Conservation (phyloP, 2,888 invertebrate genomes). For the Hirudinaria manillensis region DNA sequence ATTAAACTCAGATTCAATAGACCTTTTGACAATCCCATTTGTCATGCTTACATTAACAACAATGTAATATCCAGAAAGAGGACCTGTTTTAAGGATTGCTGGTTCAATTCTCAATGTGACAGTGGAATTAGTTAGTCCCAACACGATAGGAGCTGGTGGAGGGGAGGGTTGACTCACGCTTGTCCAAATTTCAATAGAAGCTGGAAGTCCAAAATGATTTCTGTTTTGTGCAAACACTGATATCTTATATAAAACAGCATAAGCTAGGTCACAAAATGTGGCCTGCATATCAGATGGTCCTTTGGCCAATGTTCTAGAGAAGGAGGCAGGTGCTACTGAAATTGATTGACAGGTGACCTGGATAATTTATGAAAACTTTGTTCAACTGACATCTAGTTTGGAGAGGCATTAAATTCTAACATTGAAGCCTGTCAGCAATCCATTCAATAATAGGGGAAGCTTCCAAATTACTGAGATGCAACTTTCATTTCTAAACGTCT, state of each 20-base stretch:
- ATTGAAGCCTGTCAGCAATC: slow-evolving; percentile 54
- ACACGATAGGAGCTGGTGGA: slow-evolving; percentile 65
- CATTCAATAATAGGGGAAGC: slow-evolving; percentile 56
- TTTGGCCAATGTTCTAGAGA: neutral
- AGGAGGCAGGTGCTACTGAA: neutral
- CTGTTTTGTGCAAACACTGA: slow-evolving; percentile 35
- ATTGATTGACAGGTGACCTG: slow-evolving; percentile 8
- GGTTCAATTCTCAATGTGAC: slow-evolving; percentile 66
- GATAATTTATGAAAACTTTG: neutral
- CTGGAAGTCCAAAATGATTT: slow-evolving; percentile 59
- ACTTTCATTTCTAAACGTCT: slow-evolving; percentile 63
- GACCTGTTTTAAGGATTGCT: slow-evolving; percentile 71
- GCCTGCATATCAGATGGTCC: neutral
- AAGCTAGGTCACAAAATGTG: slow-evolving; percentile 60
- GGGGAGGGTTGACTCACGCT: slow-evolving; percentile 65
- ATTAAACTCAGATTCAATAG: neutral
- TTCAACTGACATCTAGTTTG: neutral
- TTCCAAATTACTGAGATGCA: slow-evolving; percentile 58
- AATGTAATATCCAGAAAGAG: slow-evolving; percentile 67
- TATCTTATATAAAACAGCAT: slow-evolving; percentile 71
- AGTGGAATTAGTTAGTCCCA: slow-evolving; percentile 61
- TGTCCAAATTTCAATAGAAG: slow-evolving; percentile 63
- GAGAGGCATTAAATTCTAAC: slow-evolving; percentile 39
- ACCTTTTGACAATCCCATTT: neutral
- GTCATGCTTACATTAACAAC: slow-evolving; percentile 62